Evolutionary conservation across 2,888 invertebrate genomes (phyloP).

Genomic region (Steinernema carpocapsae): DNA sequence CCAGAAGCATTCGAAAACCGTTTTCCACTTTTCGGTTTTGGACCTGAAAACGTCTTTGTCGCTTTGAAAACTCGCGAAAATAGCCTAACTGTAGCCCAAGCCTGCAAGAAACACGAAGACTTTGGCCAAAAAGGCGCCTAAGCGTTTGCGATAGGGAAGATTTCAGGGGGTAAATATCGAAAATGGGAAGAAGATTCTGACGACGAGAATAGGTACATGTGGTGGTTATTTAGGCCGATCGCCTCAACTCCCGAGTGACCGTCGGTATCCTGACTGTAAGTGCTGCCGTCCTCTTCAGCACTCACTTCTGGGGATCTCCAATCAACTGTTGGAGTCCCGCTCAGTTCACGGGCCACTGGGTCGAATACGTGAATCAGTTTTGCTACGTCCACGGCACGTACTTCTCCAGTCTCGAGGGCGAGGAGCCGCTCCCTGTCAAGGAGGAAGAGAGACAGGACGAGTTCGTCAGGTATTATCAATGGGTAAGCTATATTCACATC

Average conservation of each 20-base stretch:
- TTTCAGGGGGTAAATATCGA: too few species aligned
- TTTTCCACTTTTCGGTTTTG: too few species aligned
- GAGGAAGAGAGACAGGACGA: conserved; percentile 54
- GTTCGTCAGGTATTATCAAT: conserved; percentile 66
- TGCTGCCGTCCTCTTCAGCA: conserved; percentile 60
- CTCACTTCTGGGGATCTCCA: conserved; percentile 65
- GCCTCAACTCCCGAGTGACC: conserved; percentile 62
- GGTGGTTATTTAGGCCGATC: conserved; percentile 66
- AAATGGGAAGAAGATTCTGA: too few species aligned
- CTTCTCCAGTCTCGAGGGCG: conserved; percentile 55
- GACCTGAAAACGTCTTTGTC: too few species aligned
- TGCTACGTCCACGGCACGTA: conserved; percentile 69
- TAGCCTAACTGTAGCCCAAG: too few species aligned
- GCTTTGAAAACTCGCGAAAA: too few species aligned
- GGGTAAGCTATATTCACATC: conserved; percentile 49
- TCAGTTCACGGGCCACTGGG: conserved; percentile 64
- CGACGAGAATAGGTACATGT: too few species aligned
- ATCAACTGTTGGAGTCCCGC: conserved; percentile 68
- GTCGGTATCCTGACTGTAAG: conserved; percentile 61
- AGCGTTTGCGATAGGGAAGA: too few species aligned
- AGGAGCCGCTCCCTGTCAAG: conserved; percentile 56
- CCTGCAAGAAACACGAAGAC: too few species aligned
- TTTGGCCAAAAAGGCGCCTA: too few species aligned
- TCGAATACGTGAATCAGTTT: conserved; percentile 65
- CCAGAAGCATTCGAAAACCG: too few species aligned